Evolutionary conservation across 2,113 vertebrate genomes (phyloP), one percentile per base, ranked within the genome.

Genomic region (Odontesthes bonariensis): DNA sequence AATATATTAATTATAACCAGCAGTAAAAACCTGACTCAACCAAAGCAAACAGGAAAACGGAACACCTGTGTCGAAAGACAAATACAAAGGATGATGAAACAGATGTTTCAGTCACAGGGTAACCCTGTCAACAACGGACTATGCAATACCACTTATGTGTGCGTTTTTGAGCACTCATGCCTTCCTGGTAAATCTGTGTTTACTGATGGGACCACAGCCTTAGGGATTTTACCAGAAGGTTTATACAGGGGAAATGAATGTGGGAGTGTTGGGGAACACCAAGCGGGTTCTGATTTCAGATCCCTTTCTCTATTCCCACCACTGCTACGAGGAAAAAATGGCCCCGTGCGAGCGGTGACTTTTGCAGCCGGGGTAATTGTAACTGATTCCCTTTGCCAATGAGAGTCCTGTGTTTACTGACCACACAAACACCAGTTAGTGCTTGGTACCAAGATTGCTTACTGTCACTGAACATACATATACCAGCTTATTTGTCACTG

Each of bases 371-470:
- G 14, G 62, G 35, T 31, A 56, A 60, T 58, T 22, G 62, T 47
- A 53, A 55, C 79, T 7, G 66, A 47, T 55, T 79, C 75, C 32
- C 60, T 63, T 51, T 17, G 32, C 60, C 52, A 71, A 22, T 70
- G 79, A 81, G 86, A 91, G 90, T 82, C 77, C 75, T 83, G 55
- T 92, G 90, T 92, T 92, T 91, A 84, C 89, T 63, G 78, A 87
- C 68, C 85, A 83, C 83, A 76, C 82, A 89, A 74, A 78, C 82
- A 73, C 68, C 81, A 83, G 69, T 58, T 69, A 77, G 75, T 31
- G 82, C 82, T 81, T 82, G 74, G 81, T 75, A 86, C 75, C 10
- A 63, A 56, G 57, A 79, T 56, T 47, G 68, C 63, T 78, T 57
- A 78, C 78, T 73, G 82, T 79, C 66, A 75, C 82, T 86, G 66